A percentile compares a stretch with the other conserved stretches of the same genome.
These are phyloP conservation scores for Elgonia sp. DNA, from an alignment of 2,888 invertebrate species.

Conservation along the genomic window DNA sequence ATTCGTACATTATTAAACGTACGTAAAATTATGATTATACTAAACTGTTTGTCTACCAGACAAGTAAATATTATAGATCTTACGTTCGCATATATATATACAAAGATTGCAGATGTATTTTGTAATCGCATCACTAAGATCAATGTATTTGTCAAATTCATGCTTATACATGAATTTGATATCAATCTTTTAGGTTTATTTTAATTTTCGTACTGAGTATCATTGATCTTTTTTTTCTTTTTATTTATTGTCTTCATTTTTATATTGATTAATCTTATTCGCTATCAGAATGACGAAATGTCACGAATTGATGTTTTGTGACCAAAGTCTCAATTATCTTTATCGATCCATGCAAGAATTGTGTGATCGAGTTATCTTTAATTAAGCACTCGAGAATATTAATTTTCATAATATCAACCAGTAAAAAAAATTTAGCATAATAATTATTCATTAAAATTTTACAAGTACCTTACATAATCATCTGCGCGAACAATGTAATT, in stretches of 20 bases:
- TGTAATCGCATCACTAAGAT: not conserved
- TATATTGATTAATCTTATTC: not conserved
- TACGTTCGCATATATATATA: too few species aligned
- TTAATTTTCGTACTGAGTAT: not conserved
- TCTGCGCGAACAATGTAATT: too few species aligned
- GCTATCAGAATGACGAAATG: constrained; percentile 13
- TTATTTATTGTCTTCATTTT: not conserved
- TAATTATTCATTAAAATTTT: too few species aligned
- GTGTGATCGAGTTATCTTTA: not conserved
- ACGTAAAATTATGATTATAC: too few species aligned
- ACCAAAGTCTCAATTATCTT: not conserved
- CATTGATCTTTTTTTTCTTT: not conserved
- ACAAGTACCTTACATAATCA: too few species aligned
- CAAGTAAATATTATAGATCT: constrained; percentile 18
- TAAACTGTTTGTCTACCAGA: constrained; percentile 3
- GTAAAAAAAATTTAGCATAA: too few species aligned
- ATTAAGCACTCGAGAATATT: not conserved
- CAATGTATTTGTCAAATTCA: not conserved
- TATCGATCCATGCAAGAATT: constrained; percentile 1
- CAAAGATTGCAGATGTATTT: constrained; percentile 30
- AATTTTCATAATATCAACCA: not conserved
- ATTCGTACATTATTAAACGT: not conserved
- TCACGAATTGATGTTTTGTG: not conserved
- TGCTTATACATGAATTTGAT: not conserved
- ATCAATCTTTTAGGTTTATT: constrained; percentile 2